Conservation (phyloP, 2,113 vertebrate genomes). For the Xerus inauris region DNA sequence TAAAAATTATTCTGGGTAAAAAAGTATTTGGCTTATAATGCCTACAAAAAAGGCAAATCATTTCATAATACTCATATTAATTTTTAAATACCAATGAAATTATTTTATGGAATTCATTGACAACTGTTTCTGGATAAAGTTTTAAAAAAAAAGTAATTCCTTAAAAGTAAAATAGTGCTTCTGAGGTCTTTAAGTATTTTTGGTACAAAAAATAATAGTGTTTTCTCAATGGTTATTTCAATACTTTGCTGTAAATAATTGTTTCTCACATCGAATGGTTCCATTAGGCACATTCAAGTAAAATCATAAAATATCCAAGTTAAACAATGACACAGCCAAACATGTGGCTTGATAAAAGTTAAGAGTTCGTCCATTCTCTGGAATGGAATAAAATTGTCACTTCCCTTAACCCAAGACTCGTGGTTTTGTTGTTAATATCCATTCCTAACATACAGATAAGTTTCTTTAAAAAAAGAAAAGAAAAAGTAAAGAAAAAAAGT, state of each 20-base stretch:
- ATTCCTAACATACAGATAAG: constrained; percentile 87
- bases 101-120: constrained; percentile 77
- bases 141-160: constrained; percentile 85
- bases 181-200: constrained; percentile 89
- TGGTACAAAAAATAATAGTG: constrained; percentile 90
- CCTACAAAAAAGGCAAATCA: constrained; percentile 82
- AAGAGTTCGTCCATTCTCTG: constrained; percentile 95
- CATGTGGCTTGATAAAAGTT: constrained; percentile 93
- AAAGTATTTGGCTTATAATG: constrained; percentile 82
- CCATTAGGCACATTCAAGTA: constrained; percentile 94
- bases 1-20: constrained; percentile 81
- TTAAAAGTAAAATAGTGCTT: constrained; percentile 89
- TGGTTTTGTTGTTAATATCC: constrained; percentile 84
- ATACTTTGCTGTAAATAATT: constrained; percentile 88
- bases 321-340: constrained; percentile 91
- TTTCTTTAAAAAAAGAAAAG: constrained; percentile 74
- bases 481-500: constrained; percentile 76
- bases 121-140: constrained; percentile 78
- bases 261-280: constrained; percentile 90
- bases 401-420: constrained; percentile 90
- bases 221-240: constrained; percentile 86
- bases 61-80: constrained; percentile 73
- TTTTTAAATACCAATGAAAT: constrained; percentile 83
- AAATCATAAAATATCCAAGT: constrained; percentile 91
- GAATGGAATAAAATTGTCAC: constrained; percentile 95